Percentiles rank a stretch among this genome's conserved stretches.
phyloP scores from a whole-genome alignment of 2,797 vertebrate species.

The Jordanella pulchra region DNA sequence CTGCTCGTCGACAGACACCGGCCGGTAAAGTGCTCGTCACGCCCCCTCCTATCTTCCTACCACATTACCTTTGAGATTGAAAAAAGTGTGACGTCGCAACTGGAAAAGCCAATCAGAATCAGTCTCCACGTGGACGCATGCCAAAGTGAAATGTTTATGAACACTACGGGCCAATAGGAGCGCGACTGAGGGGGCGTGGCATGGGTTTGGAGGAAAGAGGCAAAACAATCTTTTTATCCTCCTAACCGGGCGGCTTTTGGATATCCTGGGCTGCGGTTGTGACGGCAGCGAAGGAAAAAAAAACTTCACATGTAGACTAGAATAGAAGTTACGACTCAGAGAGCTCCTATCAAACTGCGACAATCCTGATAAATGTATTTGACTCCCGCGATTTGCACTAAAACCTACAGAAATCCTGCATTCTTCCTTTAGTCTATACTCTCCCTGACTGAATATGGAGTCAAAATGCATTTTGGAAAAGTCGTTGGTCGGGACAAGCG shows the following conservation, averaged over 20 bases:
- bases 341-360: slow-evolving; percentile 52
- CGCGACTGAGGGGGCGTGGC: slow-evolving; percentile 78
- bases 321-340: slow-evolving; percentile 45
- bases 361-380: slow-evolving; percentile 81
- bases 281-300: slow-evolving; percentile 30
- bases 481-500: slow-evolving; percentile 63
- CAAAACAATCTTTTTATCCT: slow-evolving; percentile 83
- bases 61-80: slow-evolving; percentile 39
- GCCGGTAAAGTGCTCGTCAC: slow-evolving; percentile 80
- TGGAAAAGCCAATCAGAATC: slow-evolving; percentile 65
- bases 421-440: slow-evolving; percentile 74
- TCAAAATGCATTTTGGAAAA: slow-evolving; percentile 78
- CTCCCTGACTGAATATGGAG: slow-evolving; percentile 76
- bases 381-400: slow-evolving; percentile 71
- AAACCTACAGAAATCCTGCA: slow-evolving; percentile 71
- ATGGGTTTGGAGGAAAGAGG: slow-evolving; percentile 77
- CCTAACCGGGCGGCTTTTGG: slow-evolving; percentile 79
- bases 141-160: slow-evolving; percentile 82
- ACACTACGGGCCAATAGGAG: slow-evolving; percentile 70
- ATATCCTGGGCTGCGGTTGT: slow-evolving; percentile 57
- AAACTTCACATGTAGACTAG: slow-evolving; percentile 71
- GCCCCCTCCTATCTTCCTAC: slow-evolving; percentile 61
- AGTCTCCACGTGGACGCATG: slow-evolving; percentile 73
- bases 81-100: slow-evolving; percentile 47
- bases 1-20: slow-evolving; percentile 69